A percentile compares a stretch with the other conserved stretches of the same genome.
Conservation (phyloP, 2,888 invertebrate species). For the Noctua janthe region DNA sequence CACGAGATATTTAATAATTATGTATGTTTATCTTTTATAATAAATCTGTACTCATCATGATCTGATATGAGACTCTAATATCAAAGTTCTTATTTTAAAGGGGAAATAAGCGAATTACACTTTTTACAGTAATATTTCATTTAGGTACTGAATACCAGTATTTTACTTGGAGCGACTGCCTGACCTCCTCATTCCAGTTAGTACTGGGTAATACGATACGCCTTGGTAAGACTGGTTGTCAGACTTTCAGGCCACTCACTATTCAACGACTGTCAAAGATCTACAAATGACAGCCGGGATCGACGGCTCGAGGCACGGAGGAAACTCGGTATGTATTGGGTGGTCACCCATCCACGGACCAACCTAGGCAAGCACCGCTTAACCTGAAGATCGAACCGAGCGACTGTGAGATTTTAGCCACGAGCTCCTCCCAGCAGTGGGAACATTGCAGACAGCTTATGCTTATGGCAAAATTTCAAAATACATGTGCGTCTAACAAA, state of each 20-base stretch:
- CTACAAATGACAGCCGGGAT: background rate
- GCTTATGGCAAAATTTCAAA: no score
- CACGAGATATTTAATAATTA: slow-evolving; percentile 2
- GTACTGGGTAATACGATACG: no score
- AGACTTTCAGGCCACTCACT: background rate
- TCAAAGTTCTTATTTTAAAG: background rate
- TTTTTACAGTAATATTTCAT: background rate
- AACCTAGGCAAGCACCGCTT: background rate
- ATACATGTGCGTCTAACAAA: background rate
- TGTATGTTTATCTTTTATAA: slow-evolving; percentile 5
- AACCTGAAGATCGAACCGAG: background rate
- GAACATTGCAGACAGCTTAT: no score
- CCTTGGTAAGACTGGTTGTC: background rate
- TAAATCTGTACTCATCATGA: slow-evolving; percentile 16
- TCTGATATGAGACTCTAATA: slow-evolving; percentile 4
- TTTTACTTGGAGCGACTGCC: no score
- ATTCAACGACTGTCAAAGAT: background rate
- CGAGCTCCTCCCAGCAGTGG: no score
- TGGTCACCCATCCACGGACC: background rate
- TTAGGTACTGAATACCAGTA: background rate
- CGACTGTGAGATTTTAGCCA: background rate
- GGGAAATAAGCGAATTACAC: background rate
- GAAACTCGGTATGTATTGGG: background rate
- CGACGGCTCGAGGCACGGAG: background rate
- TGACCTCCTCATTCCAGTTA: no score